These are phyloP conservation scores for Xenopus petersii DNA, from an alignment of 2,797 vertebrate genomes.

Conservation along the genomic window DNA sequence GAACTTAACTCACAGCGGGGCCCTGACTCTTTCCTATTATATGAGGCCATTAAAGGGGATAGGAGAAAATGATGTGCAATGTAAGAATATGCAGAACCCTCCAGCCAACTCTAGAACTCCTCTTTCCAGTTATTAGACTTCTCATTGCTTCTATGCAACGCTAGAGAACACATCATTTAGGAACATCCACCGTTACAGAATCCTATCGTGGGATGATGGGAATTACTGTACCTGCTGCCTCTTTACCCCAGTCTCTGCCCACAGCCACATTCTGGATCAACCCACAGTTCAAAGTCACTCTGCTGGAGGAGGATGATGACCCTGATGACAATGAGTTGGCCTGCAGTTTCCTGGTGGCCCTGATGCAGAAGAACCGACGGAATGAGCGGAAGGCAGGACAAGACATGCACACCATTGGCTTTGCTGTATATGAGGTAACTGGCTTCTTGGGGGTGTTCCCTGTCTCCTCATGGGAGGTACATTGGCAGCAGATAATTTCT, in stretches of 20 bases:
- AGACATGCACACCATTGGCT: slow-evolving; percentile 90
- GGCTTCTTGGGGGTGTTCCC: not conserved
- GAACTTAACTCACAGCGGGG: slow-evolving; percentile 21
- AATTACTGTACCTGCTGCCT: not conserved
- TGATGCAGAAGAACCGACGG: slow-evolving; percentile 92
- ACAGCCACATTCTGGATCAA: slow-evolving; percentile 93
- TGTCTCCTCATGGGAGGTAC: no score
- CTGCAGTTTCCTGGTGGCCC: slow-evolving; percentile 87
- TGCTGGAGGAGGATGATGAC: slow-evolving; percentile 83
- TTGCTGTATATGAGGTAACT: slow-evolving; percentile 82
- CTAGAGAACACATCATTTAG: no score
- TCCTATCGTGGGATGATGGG: no score
- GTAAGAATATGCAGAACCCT: no score
- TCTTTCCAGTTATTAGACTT: no score
- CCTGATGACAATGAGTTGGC: slow-evolving; percentile 74
- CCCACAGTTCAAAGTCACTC: slow-evolving; percentile 87
- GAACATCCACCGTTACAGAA: no score
- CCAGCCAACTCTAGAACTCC: no score
- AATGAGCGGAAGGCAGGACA: slow-evolving; percentile 69
- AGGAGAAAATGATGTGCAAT: no score
- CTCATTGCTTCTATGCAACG: no score
- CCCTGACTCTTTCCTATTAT: no score
- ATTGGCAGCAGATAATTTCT: no score
- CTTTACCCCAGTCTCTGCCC: slow-evolving; percentile 25
- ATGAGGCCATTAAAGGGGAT: no score